phyloP scores from a whole-genome alignment of 2,888 invertebrate genomes.

The Timema cristinae region DNA sequence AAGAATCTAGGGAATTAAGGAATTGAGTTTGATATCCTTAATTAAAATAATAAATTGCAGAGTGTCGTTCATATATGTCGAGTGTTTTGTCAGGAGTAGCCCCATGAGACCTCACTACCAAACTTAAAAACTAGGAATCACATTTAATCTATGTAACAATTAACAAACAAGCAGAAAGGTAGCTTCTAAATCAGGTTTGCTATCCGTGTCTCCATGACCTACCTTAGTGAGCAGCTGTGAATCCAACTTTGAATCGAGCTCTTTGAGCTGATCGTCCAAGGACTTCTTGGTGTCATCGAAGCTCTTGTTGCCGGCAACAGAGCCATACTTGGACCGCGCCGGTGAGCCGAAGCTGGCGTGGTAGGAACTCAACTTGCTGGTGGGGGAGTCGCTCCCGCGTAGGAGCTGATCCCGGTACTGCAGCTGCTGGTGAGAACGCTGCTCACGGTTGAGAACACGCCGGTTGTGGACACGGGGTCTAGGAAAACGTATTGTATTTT shows the following conservation, averaged over 20 bases:
- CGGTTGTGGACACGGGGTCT: conserved; percentile 35
- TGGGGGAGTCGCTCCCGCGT: conserved; percentile 50
- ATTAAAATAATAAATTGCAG: no score
- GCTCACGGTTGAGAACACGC: conserved; percentile 48
- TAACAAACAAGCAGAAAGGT: no score
- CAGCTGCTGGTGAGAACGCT: conserved; percentile 54
- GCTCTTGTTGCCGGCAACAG: conserved; percentile 48
- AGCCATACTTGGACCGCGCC: conserved; percentile 42
- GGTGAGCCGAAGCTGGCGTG: conserved; percentile 36
- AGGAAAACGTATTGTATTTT: not conserved
- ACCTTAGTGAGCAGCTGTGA: conserved; percentile 62
- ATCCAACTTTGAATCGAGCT: conserved; percentile 73
- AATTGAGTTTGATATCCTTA: no score
- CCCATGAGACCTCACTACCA: no score
- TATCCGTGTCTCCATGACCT: conserved; percentile 37
- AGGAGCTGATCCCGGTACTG: conserved; percentile 53
- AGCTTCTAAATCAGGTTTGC: not conserved
- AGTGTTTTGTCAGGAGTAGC: no score
- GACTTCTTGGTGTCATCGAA: conserved; percentile 72
- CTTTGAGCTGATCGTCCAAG: conserved; percentile 75
- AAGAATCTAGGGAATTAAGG: no score
- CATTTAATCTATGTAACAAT: no score
- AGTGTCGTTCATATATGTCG: no score
- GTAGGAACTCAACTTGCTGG: conserved; percentile 42
- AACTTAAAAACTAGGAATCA: no score